Base-by-base conservation (phyloP, 2,113 vertebrate genomes). In the Cephalophus harveyi region DNA sequence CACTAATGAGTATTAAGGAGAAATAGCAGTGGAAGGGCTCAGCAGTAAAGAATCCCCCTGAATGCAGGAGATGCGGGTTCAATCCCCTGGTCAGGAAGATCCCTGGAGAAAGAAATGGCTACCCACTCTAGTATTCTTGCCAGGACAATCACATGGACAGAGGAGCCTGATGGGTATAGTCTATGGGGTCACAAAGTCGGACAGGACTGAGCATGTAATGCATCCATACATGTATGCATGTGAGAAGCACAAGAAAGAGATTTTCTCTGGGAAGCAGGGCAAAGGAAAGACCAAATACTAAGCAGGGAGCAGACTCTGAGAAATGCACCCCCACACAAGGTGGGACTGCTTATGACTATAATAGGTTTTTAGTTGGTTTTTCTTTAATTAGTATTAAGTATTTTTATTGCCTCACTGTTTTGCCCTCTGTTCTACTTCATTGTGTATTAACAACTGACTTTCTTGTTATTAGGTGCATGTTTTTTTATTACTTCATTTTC, bases 401-500 rank as follows among this genome's bases (percentile, higher is more conserved):
- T 64, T 64, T 46, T 1, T 36, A 13, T 90, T 82, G 79, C n/a
- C 3, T 84, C 15, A 19, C 23, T 21, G 11, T 57, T 96, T 43
- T 83, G 59, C 40, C 33, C 57, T 87, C 17, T 54, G 3, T 62
- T 46, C 19, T 67, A 21, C n/a, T 43, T 52, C 52, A 8, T 62
- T 5, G 0, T 57, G 1, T 28, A 3, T 23, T 48, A 82, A 55
- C 25, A 19, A 2, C 89, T 36, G 40, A 33, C 8, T 16, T 60
- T 52, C 62, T 43, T 82, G 43, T 86, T 40, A 59, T 27, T 36
- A 78, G 82, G n/a, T 86, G 6, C n/a, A 16, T 40, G 17, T 21
- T 3, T 92, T 91, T 79, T 27, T 46, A 81, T 28, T 81, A 78
- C 16, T 67, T 50, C 48, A 55, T 81, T 93, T 60, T 87, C 46